phyloP scores from a whole-genome alignment of 23 tunicate species.

The Botrylloides violaceus region DNA sequence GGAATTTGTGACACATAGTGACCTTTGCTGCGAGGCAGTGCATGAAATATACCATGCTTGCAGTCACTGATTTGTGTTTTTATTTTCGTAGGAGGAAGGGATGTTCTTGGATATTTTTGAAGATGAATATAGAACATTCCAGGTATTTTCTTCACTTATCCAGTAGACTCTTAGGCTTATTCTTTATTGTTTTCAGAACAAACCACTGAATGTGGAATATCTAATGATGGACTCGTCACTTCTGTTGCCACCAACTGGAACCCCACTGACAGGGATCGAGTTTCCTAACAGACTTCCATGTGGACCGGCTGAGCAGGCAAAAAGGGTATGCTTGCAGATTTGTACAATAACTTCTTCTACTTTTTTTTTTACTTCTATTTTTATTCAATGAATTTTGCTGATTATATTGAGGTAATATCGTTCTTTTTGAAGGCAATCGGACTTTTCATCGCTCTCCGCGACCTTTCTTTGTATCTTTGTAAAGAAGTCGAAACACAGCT shows the following conservation, averaged over 20 bases:
- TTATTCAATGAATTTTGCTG: no score
- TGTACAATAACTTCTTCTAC: no score
- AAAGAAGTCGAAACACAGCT: constrained; percentile 87
- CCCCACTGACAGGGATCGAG: constrained; percentile 94
- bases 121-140: constrained; percentile 83
- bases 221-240: constrained; percentile 95
- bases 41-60: neutral
- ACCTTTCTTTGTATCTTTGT: constrained; percentile 54
- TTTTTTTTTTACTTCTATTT: no score
- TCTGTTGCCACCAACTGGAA: constrained; percentile 81
- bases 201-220: constrained; percentile 86
- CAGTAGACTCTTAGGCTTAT: no score
- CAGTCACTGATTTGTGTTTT: no score
- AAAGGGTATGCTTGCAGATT: constrained; percentile 53
- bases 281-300: constrained; percentile 90
- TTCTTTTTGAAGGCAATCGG: constrained; percentile 55
- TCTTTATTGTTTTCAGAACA: constrained; percentile 34
- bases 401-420: no score
- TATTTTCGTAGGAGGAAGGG: constrained; percentile 86
- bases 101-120: constrained; percentile 96
- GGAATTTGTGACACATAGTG: neutral
- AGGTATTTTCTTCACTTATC: constrained; percentile 21
- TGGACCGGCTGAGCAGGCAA: constrained; percentile 89
- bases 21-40: neutral
- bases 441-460: constrained; percentile 63